These are phyloP conservation scores for Phalera bucephala DNA, from an alignment of 2,888 invertebrate species.

Conservation along the genomic window DNA sequence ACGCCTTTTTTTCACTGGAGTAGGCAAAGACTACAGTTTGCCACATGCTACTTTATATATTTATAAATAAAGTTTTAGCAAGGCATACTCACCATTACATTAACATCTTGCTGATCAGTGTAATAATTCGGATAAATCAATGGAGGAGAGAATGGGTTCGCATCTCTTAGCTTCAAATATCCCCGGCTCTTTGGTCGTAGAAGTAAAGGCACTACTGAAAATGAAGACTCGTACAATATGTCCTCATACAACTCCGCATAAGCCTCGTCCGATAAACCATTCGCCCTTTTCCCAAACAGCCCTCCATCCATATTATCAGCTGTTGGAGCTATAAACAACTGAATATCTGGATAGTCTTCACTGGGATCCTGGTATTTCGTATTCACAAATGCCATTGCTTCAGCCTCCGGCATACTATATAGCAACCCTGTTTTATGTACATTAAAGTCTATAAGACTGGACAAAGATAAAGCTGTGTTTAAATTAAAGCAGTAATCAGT, in stretches of 20 bases:
- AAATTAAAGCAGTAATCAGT: conserved; percentile 86
- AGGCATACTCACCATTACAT: conserved; percentile 84
- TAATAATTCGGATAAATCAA: conserved; percentile 95
- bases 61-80: too few relatives aligned
- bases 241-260: conserved; percentile 88
- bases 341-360: conserved; percentile 91
- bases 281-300: conserved; percentile 86
- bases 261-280: conserved; percentile 86
- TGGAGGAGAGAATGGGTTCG: conserved; percentile 88
- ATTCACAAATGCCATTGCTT: conserved; percentile 90
- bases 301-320: conserved; percentile 92
- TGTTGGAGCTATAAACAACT: conserved; percentile 88
- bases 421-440: conserved; percentile 84
- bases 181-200: conserved; percentile 89
- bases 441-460: conserved; percentile 85
- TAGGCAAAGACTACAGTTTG: too few relatives aligned
- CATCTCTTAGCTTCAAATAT: conserved; percentile 85
- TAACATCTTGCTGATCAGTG: conserved; percentile 87
- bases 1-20: too few relatives aligned
- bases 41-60: too few relatives aligned
- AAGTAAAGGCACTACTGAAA: conserved; percentile 86
- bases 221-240: conserved; percentile 86
- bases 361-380: conserved; percentile 86
- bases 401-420: conserved; percentile 90
- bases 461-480: conserved; percentile 84